Percentiles rank a stretch among this genome's conserved stretches.
Conservation (phyloP, 2,113 vertebrate genomes). For the Urocynchramus pylzowi region DNA sequence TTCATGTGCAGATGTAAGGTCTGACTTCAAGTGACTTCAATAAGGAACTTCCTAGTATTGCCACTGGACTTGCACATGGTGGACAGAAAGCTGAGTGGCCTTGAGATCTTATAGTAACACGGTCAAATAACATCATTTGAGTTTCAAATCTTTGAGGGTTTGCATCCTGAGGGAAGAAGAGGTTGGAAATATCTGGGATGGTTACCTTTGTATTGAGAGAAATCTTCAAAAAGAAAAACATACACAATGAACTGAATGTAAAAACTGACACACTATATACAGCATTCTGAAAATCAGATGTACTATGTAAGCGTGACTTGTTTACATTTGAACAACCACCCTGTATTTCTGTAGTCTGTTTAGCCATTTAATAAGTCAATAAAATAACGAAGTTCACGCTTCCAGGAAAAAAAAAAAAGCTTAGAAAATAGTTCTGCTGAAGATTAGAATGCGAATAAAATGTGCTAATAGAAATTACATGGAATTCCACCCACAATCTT, state of each 20-base stretch:
- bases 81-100: not conserved
- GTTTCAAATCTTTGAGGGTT: not conserved
- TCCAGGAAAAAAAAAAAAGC: not conserved
- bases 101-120: not conserved
- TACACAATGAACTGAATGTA: not conserved
- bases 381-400: not conserved
- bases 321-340: not conserved
- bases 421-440: not conserved
- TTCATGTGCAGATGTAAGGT: not conserved
- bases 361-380: not conserved
- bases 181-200: not conserved
- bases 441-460: not conserved
- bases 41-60: not conserved
- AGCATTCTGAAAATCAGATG: not conserved
- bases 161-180: not conserved
- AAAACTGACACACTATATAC: accelerated
- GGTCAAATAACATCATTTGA: not conserved
- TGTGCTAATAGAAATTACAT: not conserved
- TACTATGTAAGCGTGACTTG: not conserved
- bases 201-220: not conserved
- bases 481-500: not conserved
- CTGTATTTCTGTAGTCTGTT: not conserved
- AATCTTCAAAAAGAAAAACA: not conserved
- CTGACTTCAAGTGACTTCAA: not conserved
- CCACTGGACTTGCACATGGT: not conserved